Evolutionary conservation across 2,888 invertebrate genomes (phyloP), one percentile per base, ranked within the genome.

Genomic region (Mimachlamys varia): DNA sequence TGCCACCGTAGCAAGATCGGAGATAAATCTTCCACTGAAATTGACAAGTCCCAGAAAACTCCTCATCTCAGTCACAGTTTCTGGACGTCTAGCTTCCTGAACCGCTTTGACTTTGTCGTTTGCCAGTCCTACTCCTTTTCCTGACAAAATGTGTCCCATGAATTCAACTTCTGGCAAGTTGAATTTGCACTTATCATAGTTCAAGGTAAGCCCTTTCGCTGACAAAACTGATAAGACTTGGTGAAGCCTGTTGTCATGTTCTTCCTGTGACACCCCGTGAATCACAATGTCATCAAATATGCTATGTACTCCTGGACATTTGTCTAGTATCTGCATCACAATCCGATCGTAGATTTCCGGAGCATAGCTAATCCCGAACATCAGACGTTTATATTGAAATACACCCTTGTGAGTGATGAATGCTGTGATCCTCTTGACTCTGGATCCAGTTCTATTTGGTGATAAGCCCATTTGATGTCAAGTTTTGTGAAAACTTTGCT

Each of bases 161-260:
- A 90, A 89, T 37, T 91, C 76, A 22, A 92, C 58, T 49, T 93
- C 33, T 12, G 89, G 62, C 90, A 93, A 91, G 38, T 90, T 91
- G 88, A 94, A 93, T 90, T 93, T 38, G 90, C 93, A 93, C 89
- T 94, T 94, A 0, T 92, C 90, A 33, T n/a, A 27, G 89, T 93
- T 93, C n/a, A 94, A 38, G 2, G 92, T 94, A 3, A 94, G 37
- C n/a, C 92, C 91, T 33, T 92, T 91, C 22, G 91, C 92, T 53
- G 87, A 50, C 15, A 94, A 33, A 37, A 87, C 76, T n/a, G 92
- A 44, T 76, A 94, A 88, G 15, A 92, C 90, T 17, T 89, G 88
- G 3, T 88, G 5, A 27, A 94, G 49, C 87, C 92, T 33, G n/a
- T 87, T 17, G 88, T 92, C 91, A 89, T 93, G 93, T 44, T 94